Evolutionary conservation across 2,888 invertebrate genomes (phyloP).

Genomic region (Chymomyza procnemis): DNA sequence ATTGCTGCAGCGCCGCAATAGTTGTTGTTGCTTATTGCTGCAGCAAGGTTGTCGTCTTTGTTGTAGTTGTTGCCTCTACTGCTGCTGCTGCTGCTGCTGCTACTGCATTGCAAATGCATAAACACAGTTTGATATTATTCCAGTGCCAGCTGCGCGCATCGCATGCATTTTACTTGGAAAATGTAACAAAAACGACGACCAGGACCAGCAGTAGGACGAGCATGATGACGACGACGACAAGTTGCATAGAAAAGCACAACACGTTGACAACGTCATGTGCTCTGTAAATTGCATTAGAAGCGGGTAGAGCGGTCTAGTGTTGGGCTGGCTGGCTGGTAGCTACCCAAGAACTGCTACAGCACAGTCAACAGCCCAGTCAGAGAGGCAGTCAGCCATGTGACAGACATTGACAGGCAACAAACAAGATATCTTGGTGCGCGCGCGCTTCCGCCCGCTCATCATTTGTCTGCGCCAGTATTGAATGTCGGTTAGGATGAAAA

Average conservation of each 20-base stretch:
- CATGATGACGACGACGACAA: neutral
- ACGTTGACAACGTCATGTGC: constrained; percentile 40
- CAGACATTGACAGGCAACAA: constrained; percentile 39
- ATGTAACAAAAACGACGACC: neutral
- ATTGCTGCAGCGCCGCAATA: constrained; percentile 12
- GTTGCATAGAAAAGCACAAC: constrained; percentile 26
- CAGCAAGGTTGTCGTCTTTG: no score
- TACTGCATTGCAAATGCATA: constrained; percentile 66
- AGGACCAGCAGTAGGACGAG: neutral
- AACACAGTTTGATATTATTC: constrained; percentile 71
- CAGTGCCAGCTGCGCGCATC: constrained; percentile 63
- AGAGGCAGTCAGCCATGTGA: constrained; percentile 35
- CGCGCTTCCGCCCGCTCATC: neutral
- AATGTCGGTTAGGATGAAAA: neutral
- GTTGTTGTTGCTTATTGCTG: constrained; percentile 4
- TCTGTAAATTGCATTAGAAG: constrained; percentile 31
- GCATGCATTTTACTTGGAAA: constrained; percentile 27
- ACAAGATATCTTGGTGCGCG: constrained; percentile 5
- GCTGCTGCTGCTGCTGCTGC: constrained; percentile 22
- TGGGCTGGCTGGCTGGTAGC: no score
- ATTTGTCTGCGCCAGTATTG: neutral
- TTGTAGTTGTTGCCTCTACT: no score
- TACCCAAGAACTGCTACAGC: neutral
- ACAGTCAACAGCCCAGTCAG: constrained; percentile 21
- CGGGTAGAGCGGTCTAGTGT: neutral